Base-by-base conservation (phyloP, 1,140 invertebrate genomes). In the Ips nitidus region DNA sequence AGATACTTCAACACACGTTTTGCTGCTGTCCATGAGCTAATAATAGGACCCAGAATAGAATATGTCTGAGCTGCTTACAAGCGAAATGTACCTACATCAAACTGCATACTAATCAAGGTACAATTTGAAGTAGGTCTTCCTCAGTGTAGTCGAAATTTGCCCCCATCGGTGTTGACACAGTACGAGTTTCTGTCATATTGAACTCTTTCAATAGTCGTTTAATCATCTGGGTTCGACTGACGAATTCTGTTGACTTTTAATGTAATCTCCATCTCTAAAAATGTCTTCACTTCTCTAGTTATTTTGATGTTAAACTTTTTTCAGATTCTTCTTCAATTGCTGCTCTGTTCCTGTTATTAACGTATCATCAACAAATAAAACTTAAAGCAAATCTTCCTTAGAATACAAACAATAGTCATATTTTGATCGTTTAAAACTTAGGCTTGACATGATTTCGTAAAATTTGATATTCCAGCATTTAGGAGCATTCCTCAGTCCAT, bases 391-490 rank as follows among this genome's bases (percentile, higher is more conserved):
- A 36, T 50, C 3, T 40, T 53, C 2, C 41, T 38, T 53, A 22
- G 22, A 22, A 22, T 22, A 22, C 22, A 22, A 22, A 22, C 41
- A 41, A 40, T 36, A 65, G 22, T 22, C 22, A 22, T 22, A 22
- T 22, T 22, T 22, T 22, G 22, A 22, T 22, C 22, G 22, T 22
- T 65, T 22, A 39, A 69, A 55, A 4, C 43, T 5, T 41, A 52
- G n/a, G 39, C 65, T 57, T 41, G 36, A 45, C 47, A 59, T 66
- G 7, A 65, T 3, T 65, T 64, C 41, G 40, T 65, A 56, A 40
- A 70, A 65, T 57, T 56, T 56, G 36, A 45, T n/a, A 41, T 64
- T 64, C 61, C 68, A 70, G 39, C 47, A 43, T 70, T 22, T 22
- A 22, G 22, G 22, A 22, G 22, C 22, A 22, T 22, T 22, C 22